phyloP scores from a whole-genome alignment of 2,888 invertebrate genomes.

The Girardia tigrina region DNA sequence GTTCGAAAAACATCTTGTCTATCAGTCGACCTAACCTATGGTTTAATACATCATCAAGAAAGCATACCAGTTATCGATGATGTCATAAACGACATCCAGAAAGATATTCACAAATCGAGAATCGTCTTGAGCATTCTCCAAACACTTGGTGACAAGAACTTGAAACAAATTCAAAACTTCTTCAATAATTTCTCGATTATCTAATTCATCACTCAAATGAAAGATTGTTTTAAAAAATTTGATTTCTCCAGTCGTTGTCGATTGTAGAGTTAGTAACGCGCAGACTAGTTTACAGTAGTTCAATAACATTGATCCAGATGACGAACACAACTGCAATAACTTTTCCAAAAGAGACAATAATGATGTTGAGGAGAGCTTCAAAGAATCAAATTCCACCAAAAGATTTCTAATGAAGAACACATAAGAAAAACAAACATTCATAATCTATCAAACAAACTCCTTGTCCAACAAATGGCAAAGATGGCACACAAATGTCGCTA shows the following conservation, averaged over 20 bases:
- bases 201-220: background rate
- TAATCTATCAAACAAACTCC: background rate
- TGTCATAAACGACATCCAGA: background rate
- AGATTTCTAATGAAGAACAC: background rate
- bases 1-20: no score
- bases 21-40: no score
- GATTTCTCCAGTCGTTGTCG: background rate
- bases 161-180: slow-evolving; percentile 7
- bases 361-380: background rate
- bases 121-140: background rate
- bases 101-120: background rate
- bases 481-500: slow-evolving; percentile 6
- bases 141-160: background rate
- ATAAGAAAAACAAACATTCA: background rate
- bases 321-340: background rate
- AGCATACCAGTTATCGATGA: background rate
- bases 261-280: background rate
- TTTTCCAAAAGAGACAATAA: background rate
- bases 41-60: no score
- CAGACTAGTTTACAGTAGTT: background rate
- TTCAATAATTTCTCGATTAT: background rate
- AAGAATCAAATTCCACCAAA: background rate
- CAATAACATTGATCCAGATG: background rate
- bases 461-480: background rate
- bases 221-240: slow-evolving; percentile 4